Percentiles rank a stretch among this genome's conserved stretches.
phyloP scores from a whole-genome alignment of 1,140 invertebrate species.

The Drosophila micromelanica region DNA sequence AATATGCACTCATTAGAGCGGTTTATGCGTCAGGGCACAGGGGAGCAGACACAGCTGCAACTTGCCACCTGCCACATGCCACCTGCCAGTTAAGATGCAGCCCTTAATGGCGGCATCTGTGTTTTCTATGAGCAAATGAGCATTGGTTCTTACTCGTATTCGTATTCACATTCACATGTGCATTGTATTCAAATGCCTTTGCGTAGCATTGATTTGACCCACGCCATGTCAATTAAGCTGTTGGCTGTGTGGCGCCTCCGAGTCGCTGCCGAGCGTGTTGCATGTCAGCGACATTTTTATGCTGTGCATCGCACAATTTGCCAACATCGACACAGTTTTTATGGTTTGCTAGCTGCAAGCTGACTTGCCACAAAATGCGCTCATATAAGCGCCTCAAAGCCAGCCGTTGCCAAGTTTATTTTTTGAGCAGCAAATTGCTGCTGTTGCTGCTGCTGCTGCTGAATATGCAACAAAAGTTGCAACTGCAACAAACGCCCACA shows the following conservation, averaged over 20 bases:
- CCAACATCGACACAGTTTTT: constrained; percentile 70
- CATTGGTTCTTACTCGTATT: neutral
- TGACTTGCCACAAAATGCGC: constrained; percentile 72
- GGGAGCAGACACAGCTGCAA: constrained; percentile 6
- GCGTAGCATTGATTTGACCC: constrained; percentile 39
- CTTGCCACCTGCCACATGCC: constrained; percentile 23
- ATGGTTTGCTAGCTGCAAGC: constrained; percentile 55
- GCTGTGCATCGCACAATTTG: constrained; percentile 56
- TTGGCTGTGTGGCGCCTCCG: constrained; percentile 44
- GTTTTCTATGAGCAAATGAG: constrained; percentile 12
- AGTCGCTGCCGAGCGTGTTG: constrained; percentile 32
- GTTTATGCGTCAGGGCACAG: constrained; percentile 23
- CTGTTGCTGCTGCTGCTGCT: constrained; percentile 31
- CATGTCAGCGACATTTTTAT: constrained; percentile 44
- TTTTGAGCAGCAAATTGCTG: constrained; percentile 56
- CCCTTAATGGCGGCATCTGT: constrained; percentile 1
- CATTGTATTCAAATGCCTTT: neutral
- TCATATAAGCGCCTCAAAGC: constrained; percentile 59
- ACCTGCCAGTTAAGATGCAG: neutral
- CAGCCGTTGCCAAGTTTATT: constrained; percentile 67
- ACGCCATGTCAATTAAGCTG: constrained; percentile 34
- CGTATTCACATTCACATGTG: neutral
- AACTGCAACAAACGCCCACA: constrained; percentile 49
- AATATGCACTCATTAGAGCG: constrained; percentile 69
- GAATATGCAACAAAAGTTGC: constrained; percentile 77